Evolutionary conservation across 2,797 vertebrate species (phyloP).

Genomic region (Lycodopsis pacificus): DNA sequence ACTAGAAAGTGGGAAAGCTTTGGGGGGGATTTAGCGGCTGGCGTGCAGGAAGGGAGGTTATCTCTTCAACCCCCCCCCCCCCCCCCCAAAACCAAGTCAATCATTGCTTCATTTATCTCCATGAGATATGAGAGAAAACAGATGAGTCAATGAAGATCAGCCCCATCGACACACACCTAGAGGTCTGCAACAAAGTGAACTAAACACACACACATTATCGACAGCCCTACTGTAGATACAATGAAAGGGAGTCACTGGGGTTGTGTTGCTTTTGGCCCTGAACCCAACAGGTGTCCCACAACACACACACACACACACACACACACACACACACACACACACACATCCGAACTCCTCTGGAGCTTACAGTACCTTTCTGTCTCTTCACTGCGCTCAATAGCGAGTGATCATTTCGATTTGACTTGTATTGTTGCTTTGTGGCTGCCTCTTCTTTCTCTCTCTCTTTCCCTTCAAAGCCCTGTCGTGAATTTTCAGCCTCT

Average conservation of each 20-base stretch:
- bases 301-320: conserved; percentile 6
- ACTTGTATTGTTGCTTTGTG: conserved; percentile 90
- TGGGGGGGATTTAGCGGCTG: neutral
- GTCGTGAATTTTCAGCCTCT: conserved; percentile 93
- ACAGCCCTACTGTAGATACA: conserved; percentile 33
- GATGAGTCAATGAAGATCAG: neutral
- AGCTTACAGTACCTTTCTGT: conserved; percentile 67
- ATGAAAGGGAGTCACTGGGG: conserved; percentile 38
- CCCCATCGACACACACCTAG: neutral
- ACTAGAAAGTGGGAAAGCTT: neutral
- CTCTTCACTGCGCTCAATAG: conserved; percentile 85
- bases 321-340: conserved; percentile 9
- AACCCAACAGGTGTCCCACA: conserved; percentile 59
- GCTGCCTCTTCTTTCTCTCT: conserved; percentile 69
- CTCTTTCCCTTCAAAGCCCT: conserved; percentile 81
- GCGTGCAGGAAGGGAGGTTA: neutral
- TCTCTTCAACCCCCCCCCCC: neutral
- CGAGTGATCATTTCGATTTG: conserved; percentile 93
- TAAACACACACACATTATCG: conserved; percentile 12
- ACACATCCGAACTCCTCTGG: neutral
- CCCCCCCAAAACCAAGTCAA: neutral
- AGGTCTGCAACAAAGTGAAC: neutral
- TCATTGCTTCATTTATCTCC: neutral
- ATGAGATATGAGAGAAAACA: neutral
- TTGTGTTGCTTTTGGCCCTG: conserved; percentile 51